Evolutionary conservation across 2,797 vertebrate species (phyloP).

Genomic region (Falco cherrug): DNA sequence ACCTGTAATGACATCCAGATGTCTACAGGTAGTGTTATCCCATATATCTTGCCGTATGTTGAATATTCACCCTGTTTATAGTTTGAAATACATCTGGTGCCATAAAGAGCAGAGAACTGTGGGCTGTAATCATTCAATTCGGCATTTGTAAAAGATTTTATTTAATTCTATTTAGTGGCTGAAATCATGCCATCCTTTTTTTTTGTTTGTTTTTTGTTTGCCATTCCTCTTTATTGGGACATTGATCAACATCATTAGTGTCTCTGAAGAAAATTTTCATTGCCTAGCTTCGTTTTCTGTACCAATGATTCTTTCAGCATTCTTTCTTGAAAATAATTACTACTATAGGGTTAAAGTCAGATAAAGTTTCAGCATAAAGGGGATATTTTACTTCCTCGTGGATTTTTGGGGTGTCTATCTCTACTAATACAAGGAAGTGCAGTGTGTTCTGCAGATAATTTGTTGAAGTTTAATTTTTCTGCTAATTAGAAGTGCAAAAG

Average conservation of each 20-base stretch:
- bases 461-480: neutral
- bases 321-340: neutral
- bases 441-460: neutral
- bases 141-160: neutral
- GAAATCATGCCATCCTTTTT: neutral
- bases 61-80: neutral
- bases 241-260: neutral
- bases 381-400: neutral
- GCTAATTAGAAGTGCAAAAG: neutral
- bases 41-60: neutral
- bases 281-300: neutral
- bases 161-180: neutral
- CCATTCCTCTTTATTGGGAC: neutral
- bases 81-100: neutral
- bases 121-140: neutral
- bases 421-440: neutral
- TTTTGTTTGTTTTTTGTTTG: neutral
- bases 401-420: neutral
- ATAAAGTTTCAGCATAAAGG: neutral
- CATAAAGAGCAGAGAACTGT: neutral
- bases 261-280: neutral
- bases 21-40: neutral
- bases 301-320: neutral
- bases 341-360: neutral
- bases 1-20: neutral